Base-by-base conservation (phyloP, 1,140 invertebrate species). In the Ladona fulva region DNA sequence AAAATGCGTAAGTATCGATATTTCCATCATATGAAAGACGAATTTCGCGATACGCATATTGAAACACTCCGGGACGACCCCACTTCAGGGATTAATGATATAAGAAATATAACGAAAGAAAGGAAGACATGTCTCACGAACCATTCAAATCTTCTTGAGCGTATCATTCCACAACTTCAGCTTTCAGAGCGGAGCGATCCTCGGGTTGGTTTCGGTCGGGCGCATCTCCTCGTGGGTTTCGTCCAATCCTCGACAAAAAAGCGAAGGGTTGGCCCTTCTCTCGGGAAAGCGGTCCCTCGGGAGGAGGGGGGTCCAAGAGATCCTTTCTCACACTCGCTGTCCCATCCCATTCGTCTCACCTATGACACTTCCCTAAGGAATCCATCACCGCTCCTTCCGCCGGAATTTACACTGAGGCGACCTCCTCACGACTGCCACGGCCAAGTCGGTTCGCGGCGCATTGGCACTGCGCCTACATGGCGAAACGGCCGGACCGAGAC, bases 81-180 rank as follows among this genome's bases (percentile, higher is more conserved):
- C 8, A 37, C 29, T 37, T 37, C 29, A 5, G 29, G 8, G 29
- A 37, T 37, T 37, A 37, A 8, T 8, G 29, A 1, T 37, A 37
- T 37, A 37, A 8, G 8, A 37, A 37, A 37, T 8, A 37, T 5
- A 8, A 1, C 29, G 29, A 37, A n/a, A 19, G 44, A 10, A 52
- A 52, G 44, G 52, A 3, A 66, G 3, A 66, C 1, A 66, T 5
- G 3, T 37, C 8, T 66, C 52, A 66, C 52, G 16, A 66, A 66
- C 52, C 52, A 66, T 66, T 66, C 52, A 66, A 66, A 22, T 66
- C 52, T 66, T 66, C 52, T 22, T 22, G 52, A 19, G 52, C 52
- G 52, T 66, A 66, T 66, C 52, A 66, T 66, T 66, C 52, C 52
- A 66, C 52, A 66, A 66, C 52, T 66, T 66, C 16, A 66, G 52